Conservation (phyloP, 1,140 invertebrate genomes). For the Hermetia illucens region DNA sequence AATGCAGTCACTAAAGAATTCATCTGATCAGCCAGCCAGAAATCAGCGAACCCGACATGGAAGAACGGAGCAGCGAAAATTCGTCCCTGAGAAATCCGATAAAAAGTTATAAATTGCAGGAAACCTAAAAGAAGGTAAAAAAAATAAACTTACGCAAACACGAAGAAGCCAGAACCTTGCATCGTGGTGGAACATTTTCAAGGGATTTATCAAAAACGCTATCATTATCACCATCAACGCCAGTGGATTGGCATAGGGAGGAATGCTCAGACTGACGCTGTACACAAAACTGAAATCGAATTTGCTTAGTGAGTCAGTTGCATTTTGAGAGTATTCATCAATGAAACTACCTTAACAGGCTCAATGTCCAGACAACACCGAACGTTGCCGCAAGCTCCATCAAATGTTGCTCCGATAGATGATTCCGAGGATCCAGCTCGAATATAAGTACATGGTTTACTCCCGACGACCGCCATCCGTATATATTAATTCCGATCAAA, state of each 20-base stretch:
- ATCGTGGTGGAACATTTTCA: conserved; percentile 83
- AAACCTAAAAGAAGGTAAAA: conserved; percentile 3
- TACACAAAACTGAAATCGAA: conserved; percentile 56
- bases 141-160: conserved; percentile 47
- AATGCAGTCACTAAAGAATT: conserved; percentile 85
- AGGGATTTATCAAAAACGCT: conserved; percentile 81
- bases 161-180: conserved; percentile 72
- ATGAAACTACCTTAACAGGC: too few relatives aligned
- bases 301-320: too few relatives aligned
- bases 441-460: conserved; percentile 99
- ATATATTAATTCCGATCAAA: conserved; percentile 92
- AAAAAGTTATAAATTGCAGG: neutral
- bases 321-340: too few relatives aligned
- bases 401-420: conserved; percentile 89
- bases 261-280: conserved; percentile 73
- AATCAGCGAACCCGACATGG: conserved; percentile 95
- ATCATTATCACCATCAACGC: conserved; percentile 76
- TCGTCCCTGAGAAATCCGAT: conserved; percentile 45
- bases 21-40: conserved; percentile 98
- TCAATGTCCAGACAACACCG: conserved; percentile 88
- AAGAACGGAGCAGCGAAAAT: conserved; percentile 87
- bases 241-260: conserved; percentile 81
- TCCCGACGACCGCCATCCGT: conserved; percentile 95
- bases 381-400: conserved; percentile 93
- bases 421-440: conserved; percentile 94